A percentile compares a stretch with the other conserved stretches of the same genome.
phyloP scores from a whole-genome alignment of 2,113 vertebrate species.

The Cacatua alba region DNA sequence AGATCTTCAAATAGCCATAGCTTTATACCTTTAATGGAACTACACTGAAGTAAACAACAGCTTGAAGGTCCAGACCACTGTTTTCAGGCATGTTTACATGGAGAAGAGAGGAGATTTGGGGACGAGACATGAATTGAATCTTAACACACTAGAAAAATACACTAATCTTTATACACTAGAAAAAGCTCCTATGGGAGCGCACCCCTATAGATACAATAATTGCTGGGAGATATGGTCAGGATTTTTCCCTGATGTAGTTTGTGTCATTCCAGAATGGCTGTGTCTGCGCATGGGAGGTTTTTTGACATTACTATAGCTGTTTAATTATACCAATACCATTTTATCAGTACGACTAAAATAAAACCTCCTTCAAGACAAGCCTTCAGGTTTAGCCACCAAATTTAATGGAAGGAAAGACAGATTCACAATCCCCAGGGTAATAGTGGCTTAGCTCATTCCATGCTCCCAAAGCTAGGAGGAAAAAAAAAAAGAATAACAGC shows the following conservation, averaged over 20 bases:
- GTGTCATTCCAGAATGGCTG: not conserved
- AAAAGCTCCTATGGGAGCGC: not conserved
- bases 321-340: slow-evolving; percentile 24
- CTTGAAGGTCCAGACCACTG: not conserved
- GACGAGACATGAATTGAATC: not conserved
- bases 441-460: not conserved
- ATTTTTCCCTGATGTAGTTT: not conserved
- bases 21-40: not conserved
- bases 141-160: not conserved
- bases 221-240: not conserved
- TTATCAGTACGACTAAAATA: not conserved
- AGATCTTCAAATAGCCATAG: not conserved
- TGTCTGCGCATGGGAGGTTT: not conserved
- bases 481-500: not conserved
- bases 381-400: slow-evolving; percentile 6
- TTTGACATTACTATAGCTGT: not conserved
- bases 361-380: not conserved
- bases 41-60: not conserved
- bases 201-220: not conserved
- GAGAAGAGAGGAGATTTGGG: not conserved
- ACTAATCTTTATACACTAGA: not conserved
- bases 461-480: not conserved
- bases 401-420: not conserved
- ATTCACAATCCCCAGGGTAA: not conserved
- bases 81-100: not conserved